Evolutionary conservation across 2,113 vertebrate genomes (phyloP).

Genomic region (Dicentrarchus labrax): DNA sequence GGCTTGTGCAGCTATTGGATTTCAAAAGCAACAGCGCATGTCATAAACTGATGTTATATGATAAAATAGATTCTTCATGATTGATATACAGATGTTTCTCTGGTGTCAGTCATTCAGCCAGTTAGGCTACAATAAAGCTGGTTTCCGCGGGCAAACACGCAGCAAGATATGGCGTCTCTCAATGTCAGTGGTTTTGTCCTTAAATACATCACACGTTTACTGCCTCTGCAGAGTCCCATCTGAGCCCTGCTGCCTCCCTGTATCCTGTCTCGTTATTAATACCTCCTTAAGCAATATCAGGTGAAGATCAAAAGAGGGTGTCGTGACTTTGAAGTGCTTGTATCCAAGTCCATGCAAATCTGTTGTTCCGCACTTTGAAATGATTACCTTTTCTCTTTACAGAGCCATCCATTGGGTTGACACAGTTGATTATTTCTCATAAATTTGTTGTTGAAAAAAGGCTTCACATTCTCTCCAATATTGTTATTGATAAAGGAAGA

Average conservation of each 20-base stretch:
- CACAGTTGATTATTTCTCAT: constrained; percentile 40
- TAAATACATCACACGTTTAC: neutral
- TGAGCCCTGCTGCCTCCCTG: neutral
- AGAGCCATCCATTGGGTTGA: constrained; percentile 41
- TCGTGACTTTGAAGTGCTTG: constrained; percentile 42
- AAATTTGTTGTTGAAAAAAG: constrained; percentile 18
- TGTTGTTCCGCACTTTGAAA: constrained; percentile 55
- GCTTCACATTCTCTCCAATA: neutral
- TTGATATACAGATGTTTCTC: constrained; percentile 55
- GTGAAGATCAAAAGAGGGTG: constrained; percentile 30
- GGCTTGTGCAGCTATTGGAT: constrained; percentile 59
- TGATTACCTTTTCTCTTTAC: constrained; percentile 43
- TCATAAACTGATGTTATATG: constrained; percentile 45
- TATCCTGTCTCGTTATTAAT: constrained; percentile 12
- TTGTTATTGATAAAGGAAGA: constrained; percentile 1
- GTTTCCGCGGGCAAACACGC: neutral
- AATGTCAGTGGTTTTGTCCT: constrained; percentile 53
- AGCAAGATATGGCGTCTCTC: neutral
- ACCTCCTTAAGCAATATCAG: constrained; percentile 40
- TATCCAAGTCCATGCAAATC: constrained; percentile 55
- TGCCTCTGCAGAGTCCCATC: neutral
- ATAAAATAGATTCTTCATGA: constrained; percentile 40
- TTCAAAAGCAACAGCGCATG: constrained; percentile 64
- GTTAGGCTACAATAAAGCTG: constrained; percentile 23
- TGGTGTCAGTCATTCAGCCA: constrained; percentile 22